These are phyloP conservation scores for Erynnis tages DNA, from an alignment of 2,888 invertebrate genomes.

Conservation along the genomic window DNA sequence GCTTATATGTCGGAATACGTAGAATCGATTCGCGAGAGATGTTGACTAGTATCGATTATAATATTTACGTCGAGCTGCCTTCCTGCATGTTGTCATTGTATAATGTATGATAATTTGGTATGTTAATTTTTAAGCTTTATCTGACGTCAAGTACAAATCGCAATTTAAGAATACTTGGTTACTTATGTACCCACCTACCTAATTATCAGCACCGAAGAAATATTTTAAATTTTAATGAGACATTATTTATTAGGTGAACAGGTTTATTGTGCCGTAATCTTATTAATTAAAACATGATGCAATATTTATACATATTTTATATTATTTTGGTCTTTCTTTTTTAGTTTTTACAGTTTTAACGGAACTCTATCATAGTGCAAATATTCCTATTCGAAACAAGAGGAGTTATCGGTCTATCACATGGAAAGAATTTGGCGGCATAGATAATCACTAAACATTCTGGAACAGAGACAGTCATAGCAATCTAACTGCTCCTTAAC, in stretches of 20 bases:
- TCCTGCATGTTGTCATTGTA: constrained; percentile 52
- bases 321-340: too few species aligned
- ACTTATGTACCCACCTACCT: constrained; percentile 1
- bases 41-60: constrained; percentile 69
- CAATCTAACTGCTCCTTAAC: too few species aligned
- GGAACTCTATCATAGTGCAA: too few species aligned
- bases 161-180: constrained; percentile 14
- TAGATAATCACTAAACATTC: too few species aligned
- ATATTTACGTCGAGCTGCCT: constrained; percentile 61
- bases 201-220: background rate
- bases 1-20: constrained; percentile 58
- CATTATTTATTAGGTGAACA: background rate
- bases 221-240: background rate
- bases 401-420: too few species aligned
- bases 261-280: background rate
- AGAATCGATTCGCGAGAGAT: constrained; percentile 64
- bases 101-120: constrained; percentile 64
- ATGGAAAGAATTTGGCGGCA: too few species aligned
- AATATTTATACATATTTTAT: too few species aligned
- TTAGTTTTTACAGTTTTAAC: too few species aligned
- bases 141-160: constrained; percentile 14
- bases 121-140: constrained; percentile 51
- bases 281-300: too few species aligned
- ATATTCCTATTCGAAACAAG: too few species aligned
- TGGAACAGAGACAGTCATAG: too few species aligned